These are phyloP conservation scores for Phylloscopus collybita DNA, from an alignment of 2,797 vertebrate genomes.

Conservation along the genomic window DNA sequence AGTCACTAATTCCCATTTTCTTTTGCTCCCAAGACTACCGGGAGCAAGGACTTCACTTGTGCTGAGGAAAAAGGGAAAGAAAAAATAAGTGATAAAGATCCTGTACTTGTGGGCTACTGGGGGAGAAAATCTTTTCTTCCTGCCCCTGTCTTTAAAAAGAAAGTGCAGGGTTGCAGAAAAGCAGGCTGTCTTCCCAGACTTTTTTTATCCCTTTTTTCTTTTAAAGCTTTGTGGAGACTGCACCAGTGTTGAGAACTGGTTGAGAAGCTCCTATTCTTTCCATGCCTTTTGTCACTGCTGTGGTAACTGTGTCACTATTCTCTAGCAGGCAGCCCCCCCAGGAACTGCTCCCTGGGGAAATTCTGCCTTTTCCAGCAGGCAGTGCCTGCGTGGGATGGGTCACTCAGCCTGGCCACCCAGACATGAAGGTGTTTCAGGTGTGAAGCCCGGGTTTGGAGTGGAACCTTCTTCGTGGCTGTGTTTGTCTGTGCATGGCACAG, in stretches of 20 bases:
- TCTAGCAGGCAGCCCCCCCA: neutral
- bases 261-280: too few relatives aligned
- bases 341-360: neutral
- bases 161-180: neutral
- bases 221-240: neutral
- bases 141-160: neutral
- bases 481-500: neutral
- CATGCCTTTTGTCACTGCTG: neutral
- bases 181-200: neutral
- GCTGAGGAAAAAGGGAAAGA: neutral
- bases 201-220: neutral
- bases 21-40: neutral
- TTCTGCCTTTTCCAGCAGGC: neutral
- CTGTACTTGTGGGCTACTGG: neutral
- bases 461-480: neutral
- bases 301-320: accelerated
- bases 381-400: accelerated
- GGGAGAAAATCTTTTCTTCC: neutral
- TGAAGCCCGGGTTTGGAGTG: neutral
- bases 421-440: neutral
- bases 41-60: neutral
- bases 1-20: neutral
- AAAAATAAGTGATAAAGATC: neutral
- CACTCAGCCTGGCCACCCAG: neutral
- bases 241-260: neutral